phyloP scores from a whole-genome alignment of 2,888 invertebrate species.

The Sturmia bella region DNA sequence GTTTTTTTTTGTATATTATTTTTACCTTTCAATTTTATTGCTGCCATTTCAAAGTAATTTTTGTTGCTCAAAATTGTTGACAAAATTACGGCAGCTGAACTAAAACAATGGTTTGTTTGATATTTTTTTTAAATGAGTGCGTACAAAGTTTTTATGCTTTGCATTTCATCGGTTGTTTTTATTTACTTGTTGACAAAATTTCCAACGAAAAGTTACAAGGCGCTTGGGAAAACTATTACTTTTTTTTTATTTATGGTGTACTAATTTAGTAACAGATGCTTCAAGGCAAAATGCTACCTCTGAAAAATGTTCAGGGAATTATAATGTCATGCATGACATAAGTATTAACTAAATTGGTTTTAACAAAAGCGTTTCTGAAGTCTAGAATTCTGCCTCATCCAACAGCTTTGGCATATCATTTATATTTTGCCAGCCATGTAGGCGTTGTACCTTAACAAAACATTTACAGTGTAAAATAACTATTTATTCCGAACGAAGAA shows the following conservation, averaged over 20 bases:
- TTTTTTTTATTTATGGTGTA: not conserved
- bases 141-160: not conserved
- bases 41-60: constrained; percentile 17
- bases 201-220: not conserved
- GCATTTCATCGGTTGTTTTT: not conserved
- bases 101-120: not conserved
- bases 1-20: constrained; percentile 8
- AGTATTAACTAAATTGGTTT: too few species aligned
- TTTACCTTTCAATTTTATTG: not conserved
- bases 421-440: too few species aligned
- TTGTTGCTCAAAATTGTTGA: constrained; percentile 11
- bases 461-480: too few species aligned
- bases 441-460: too few species aligned
- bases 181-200: not conserved
- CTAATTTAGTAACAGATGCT: too few species aligned
- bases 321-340: too few species aligned
- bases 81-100: not conserved
- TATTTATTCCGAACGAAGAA: too few species aligned
- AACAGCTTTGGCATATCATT: too few species aligned
- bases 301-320: too few species aligned
- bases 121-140: constrained; percentile 16
- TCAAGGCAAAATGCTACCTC: too few species aligned
- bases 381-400: too few species aligned
- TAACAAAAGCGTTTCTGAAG: too few species aligned
- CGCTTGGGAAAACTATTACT: not conserved